Percentiles rank a stretch among this genome's conserved stretches.
phyloP scores from a whole-genome alignment of 2,888 invertebrate genomes.

The Frankliniella fusca region DNA sequence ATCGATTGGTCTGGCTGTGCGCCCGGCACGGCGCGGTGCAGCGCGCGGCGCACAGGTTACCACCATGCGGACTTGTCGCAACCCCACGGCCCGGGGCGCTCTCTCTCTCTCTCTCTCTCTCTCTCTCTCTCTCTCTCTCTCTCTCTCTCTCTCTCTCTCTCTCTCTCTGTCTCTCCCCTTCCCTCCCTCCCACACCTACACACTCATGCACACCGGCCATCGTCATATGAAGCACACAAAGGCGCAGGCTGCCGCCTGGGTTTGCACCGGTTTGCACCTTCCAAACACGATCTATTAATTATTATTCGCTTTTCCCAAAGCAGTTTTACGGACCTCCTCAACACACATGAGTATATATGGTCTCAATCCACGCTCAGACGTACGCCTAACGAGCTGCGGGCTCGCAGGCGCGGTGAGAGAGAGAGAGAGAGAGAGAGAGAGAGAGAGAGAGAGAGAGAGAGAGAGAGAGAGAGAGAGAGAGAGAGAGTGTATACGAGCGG shows the following conservation, averaged over 20 bases:
- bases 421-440: not conserved
- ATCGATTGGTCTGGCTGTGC: not conserved
- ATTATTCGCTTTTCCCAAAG: not conserved
- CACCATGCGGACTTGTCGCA: too few relatives aligned
- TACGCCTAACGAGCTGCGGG: not conserved
- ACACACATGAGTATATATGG: conserved; percentile 1
- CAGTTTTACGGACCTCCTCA: not conserved
- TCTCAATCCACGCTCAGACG: not conserved
- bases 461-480: not conserved
- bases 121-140: not conserved
- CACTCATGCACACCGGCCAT: not conserved
- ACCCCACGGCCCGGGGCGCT: too few relatives aligned
- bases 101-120: not conserved
- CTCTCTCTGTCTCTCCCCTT: not conserved
- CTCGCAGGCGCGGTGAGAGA: not conserved
- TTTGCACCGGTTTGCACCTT: too few relatives aligned
- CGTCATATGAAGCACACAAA: not conserved
- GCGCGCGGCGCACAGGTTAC: too few relatives aligned
- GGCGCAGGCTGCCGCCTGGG: too few relatives aligned
- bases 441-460: not conserved
- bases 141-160: not conserved
- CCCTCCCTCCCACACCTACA: not conserved
- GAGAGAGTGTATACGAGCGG: not conserved
- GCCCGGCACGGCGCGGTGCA: not conserved
- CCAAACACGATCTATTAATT: not conserved